Percentiles rank a stretch among this genome's conserved stretches.
phyloP scores from a whole-genome alignment of 2,797 vertebrate genomes.

The Miichthys miiuy region DNA sequence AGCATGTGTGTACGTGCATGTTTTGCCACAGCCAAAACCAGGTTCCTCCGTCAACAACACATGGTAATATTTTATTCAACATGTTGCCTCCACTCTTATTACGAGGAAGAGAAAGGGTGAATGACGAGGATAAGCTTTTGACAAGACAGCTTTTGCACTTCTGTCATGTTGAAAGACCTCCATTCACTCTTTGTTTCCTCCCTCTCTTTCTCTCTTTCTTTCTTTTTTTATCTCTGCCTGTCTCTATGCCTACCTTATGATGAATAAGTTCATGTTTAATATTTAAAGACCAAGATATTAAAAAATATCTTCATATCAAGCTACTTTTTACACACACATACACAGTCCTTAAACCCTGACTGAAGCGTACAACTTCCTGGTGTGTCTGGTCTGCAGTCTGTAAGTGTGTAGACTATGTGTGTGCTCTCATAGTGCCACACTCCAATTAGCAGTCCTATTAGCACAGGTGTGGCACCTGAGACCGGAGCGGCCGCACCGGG shows the following conservation, averaged over 20 bases:
- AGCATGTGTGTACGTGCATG: background rate
- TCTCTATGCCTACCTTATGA: background rate
- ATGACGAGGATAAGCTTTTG: constrained; percentile 2
- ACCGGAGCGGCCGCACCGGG: constrained; percentile 39
- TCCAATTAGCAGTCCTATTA: constrained; percentile 72
- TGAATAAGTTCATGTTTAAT: background rate
- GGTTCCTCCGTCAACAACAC: constrained; percentile 28
- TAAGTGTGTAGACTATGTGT: constrained; percentile 16
- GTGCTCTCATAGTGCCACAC: constrained; percentile 2
- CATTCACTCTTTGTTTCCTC: background rate
- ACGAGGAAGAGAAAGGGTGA: constrained; percentile 1
- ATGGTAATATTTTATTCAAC: constrained; percentile 61
- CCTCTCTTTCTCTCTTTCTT: background rate
- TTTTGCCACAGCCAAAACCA: constrained; percentile 16
- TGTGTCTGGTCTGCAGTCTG: constrained; percentile 13
- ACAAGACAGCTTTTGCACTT: constrained; percentile 23
- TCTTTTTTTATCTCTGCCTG: background rate
- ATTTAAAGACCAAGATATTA: constrained; percentile 7
- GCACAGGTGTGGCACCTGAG: constrained; percentile 72
- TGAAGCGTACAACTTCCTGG: constrained; percentile 9
- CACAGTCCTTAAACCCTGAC: background rate
- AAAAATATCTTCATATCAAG: background rate
- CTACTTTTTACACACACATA: constrained; percentile 7
- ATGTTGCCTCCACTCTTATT: constrained; percentile 13
- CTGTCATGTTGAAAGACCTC: constrained; percentile 14